A percentile compares a stretch with the other conserved stretches of the same genome.
phyloP scores from a whole-genome alignment of 2,797 vertebrate species.

The Sylvia borin region DNA sequence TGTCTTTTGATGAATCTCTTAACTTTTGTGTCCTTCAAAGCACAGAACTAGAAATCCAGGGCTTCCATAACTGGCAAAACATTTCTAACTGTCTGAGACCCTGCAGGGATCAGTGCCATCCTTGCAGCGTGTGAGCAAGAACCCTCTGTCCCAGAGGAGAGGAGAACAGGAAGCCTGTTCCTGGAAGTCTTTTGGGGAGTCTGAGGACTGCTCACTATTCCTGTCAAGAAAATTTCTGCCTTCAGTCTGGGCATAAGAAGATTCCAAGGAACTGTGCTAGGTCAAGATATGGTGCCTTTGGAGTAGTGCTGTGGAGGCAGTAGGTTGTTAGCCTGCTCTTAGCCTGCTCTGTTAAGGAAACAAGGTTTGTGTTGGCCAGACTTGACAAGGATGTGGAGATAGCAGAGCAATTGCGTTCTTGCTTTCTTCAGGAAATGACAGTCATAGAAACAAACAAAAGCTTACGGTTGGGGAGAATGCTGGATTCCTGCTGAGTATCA shows the following conservation, averaged over 20 bases:
- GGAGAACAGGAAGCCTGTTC: neutral
- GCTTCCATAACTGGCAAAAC: neutral
- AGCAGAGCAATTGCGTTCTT: neutral
- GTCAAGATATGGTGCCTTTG: neutral
- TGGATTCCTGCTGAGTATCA: neutral
- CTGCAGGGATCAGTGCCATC: accelerated
- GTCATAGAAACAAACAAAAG: neutral
- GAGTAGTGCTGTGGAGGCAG: neutral
- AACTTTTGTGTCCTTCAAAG: neutral
- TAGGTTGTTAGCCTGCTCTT: neutral
- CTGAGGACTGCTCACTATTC: neutral
- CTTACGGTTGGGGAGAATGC: neutral
- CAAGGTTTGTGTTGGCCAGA: neutral
- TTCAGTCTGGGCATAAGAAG: neutral
- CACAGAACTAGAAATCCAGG: neutral
- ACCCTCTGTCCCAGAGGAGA: neutral
- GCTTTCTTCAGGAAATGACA: neutral
- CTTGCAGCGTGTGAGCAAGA: neutral
- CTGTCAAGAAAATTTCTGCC: neutral
- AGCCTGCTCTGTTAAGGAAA: neutral
- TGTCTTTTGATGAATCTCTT: neutral
- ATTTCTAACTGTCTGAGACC: neutral
- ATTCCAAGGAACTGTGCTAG: neutral
- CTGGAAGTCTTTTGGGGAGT: accelerated
- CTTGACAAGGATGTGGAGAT: neutral